A percentile compares a stretch with the other conserved stretches of the same genome.
phyloP scores from a whole-genome alignment of 2,113 vertebrate genomes.

The Pituophis catenifer region DNA sequence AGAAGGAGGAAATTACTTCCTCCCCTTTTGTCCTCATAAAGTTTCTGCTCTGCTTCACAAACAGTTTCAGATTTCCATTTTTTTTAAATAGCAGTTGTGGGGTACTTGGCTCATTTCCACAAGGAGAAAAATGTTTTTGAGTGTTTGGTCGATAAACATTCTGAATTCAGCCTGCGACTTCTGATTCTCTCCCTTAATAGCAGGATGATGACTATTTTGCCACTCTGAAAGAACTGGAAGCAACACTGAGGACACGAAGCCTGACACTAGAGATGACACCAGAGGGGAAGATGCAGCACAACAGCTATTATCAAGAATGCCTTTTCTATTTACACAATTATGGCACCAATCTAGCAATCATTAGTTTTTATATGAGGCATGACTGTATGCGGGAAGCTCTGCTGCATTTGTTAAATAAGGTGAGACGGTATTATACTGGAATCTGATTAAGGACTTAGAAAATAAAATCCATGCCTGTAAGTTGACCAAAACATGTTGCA shows the following conservation, averaged over 20 bases:
- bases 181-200: conserved; percentile 50
- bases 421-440: conserved; percentile 45
- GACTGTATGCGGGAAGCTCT: conserved; percentile 86
- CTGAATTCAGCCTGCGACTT: not conserved
- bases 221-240: conserved; percentile 86
- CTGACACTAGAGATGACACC: conserved; percentile 72
- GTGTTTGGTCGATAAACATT: not conserved
- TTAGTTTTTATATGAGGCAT: conserved; percentile 91
- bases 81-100: not conserved
- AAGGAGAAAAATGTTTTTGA: not conserved
- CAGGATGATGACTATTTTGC: conserved; percentile 87
- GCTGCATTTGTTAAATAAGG: conserved; percentile 85
- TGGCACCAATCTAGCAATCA: conserved; percentile 85
- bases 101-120: not conserved
- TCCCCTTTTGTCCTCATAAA: not conserved
- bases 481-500: not conserved
- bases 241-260: conserved; percentile 73
- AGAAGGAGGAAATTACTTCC: not conserved
- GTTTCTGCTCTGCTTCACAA: not conserved
- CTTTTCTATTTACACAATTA: conserved; percentile 90
- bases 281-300: conserved; percentile 74
- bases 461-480: not conserved
- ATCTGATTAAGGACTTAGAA: not conserved
- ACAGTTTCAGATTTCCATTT: not conserved
- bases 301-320: conserved; percentile 84